Conservation (phyloP, 1,140 invertebrate genomes). For the Halesus radiatus region DNA sequence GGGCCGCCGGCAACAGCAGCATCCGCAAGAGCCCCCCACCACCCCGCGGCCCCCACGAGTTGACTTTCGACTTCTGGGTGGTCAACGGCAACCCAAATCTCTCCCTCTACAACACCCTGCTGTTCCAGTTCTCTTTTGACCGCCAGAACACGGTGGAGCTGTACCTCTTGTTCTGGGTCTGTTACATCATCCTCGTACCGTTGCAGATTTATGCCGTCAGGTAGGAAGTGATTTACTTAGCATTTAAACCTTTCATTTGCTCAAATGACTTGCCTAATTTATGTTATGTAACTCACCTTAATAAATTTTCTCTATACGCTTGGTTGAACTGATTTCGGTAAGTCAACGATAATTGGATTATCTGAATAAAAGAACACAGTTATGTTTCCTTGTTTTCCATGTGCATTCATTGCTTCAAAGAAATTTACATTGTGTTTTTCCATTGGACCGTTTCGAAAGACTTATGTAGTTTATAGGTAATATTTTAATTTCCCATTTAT, state of each 20-base stretch:
- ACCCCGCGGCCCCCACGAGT: constrained; percentile 63
- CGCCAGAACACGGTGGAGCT: constrained; percentile 93
- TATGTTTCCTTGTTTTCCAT: too few species aligned
- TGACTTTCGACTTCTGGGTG: constrained; percentile 95
- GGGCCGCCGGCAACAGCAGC: constrained; percentile 8
- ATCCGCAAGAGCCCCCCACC: constrained; percentile 51
- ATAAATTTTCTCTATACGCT: not conserved
- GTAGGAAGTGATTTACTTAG: constrained; percentile 51
- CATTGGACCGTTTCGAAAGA: too few species aligned
- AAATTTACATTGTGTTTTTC: too few species aligned
- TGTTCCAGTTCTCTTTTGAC: constrained; percentile 97
- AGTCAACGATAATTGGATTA: not conserved
- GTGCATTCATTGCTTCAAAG: too few species aligned
- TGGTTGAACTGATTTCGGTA: not conserved
- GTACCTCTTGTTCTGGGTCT: constrained; percentile 89
- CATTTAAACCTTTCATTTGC: too few species aligned
- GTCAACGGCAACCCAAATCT: constrained; percentile 95
- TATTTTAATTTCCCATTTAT: too few species aligned
- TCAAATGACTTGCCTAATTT: too few species aligned
- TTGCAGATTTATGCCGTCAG: constrained; percentile 91
- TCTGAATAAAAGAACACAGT: not conserved
- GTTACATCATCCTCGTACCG: constrained; percentile 89
- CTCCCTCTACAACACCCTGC: constrained; percentile 86
- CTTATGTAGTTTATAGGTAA: too few species aligned
- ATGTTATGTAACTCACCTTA: not conserved